Base-by-base conservation (phyloP, 2,888 invertebrate species). In the Mamestra brassicae region DNA sequence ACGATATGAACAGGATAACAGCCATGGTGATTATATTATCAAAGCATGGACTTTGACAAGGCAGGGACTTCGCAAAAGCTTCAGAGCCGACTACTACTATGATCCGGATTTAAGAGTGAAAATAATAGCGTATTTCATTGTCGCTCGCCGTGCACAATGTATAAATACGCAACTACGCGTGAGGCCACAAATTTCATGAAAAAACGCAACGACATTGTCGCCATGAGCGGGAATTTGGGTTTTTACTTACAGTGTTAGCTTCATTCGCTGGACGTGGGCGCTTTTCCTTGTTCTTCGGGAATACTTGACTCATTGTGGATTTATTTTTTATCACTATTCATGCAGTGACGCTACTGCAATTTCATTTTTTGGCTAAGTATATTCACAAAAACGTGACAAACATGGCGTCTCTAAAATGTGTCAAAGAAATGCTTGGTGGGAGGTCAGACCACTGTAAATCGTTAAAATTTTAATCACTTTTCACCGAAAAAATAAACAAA, bases 381-480 rank as follows among this genome's bases (percentile, higher is more conserved):
- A 92, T 92, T 92, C 92, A 92, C 91, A 94, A 95, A 96, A 96
- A 95, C 95, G 95, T 95, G 95, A 96, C 95, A 94, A 95, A 95
- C 92, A 96, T 96, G 95, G 95, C 95, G 95, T 94, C 94, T 85
- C 71, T 84, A 83, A 86, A 90, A 91, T 89, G 88, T 92, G 93
- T 93, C 93, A 93, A 82, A 87, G 87, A 86, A 80, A 87, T 80
- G 88, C 85, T 89, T 84, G 77, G 85, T 85, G 83, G 86, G 87
- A 87, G 84, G 87, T 85, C 81, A 72, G 55, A 80, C 13, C 54
- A 70, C 74, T 69, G 58, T 45, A 13, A 72, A 67, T 62, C 34
- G 17, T 68, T 58, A 60, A 42, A 66, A 50, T 52, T 47, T 34
- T 42, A 50, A 38, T 60, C 74, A 83, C 71, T 70, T 64, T 42